Evolutionary conservation across 2,113 vertebrate species (phyloP).

Genomic region (Turdus rufiventris): DNA sequence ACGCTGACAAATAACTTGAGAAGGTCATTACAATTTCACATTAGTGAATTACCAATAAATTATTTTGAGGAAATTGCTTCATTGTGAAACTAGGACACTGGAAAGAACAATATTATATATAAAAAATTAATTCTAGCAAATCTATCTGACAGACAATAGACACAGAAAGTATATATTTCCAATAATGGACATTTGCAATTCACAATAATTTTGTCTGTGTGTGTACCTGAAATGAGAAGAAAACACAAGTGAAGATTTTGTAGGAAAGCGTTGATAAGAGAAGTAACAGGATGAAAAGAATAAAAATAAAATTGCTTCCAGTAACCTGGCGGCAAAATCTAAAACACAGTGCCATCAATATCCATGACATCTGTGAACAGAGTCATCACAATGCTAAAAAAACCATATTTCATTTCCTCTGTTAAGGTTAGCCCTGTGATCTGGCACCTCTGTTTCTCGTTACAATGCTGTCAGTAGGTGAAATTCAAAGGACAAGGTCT

Average conservation of each 20-base stretch:
- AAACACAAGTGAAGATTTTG: not conserved
- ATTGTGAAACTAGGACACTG: not conserved
- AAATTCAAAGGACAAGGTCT: slow-evolving; percentile 5
- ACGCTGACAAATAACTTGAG: not conserved
- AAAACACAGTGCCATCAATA: slow-evolving; percentile 38
- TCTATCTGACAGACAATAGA: not conserved
- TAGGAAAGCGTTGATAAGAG: slow-evolving; percentile 11
- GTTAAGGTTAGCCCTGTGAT: not conserved
- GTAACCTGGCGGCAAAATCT: slow-evolving; percentile 25
- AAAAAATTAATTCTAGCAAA: slow-evolving; percentile 9
- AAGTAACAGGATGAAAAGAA: slow-evolving; percentile 21
- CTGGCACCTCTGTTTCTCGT: not conserved
- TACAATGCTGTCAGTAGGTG: not conserved
- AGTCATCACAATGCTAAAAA: slow-evolving; percentile 35
- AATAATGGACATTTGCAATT: not conserved
- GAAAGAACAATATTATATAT: not conserved
- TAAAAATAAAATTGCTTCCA: slow-evolving; percentile 50
- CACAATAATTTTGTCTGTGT: not conserved
- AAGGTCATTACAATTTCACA: slow-evolving; percentile 6
- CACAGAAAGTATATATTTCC: not conserved
- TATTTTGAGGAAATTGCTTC: slow-evolving; percentile 20
- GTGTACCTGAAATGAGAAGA: not conserved
- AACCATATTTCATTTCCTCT: slow-evolving; percentile 14
- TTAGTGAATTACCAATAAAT: slow-evolving; percentile 38
- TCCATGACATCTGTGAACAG: slow-evolving; percentile 37